Evolutionary conservation across 2,888 invertebrate species (phyloP), one percentile per base, ranked within the genome.

Genomic region (Torymus tubicola): DNA sequence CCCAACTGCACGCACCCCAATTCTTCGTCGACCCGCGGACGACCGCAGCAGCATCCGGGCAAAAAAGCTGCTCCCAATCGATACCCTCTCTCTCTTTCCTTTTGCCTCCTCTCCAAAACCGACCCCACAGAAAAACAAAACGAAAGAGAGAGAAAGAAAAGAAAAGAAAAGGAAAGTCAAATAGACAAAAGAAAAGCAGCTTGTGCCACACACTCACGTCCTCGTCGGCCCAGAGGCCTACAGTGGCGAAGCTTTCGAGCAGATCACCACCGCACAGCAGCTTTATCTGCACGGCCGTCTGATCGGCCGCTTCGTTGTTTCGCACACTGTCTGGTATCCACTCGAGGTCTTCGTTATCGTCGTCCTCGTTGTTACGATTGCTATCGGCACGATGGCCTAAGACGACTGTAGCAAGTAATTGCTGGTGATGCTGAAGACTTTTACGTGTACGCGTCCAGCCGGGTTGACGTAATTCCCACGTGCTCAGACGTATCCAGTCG

Each of bases 261-360:
- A 99, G 92, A 92, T 99, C 99, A 0, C 96, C 98, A 0, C 99
- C 99, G 88, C 98, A 99, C 8, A 99, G 91, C 81, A 99, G 90
- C 91, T 96, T 97, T 0, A 98, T 93, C 65, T 94, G 94, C 0
- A 97, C 93, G 55, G 88, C 88, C 64, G 81, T 86, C 13, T 74
- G 81, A 18, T 89, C 87, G 3, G 90, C 86, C 72, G 91, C 91
- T 0, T 80, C 82, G 60, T 64, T 64, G 57, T 92, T 92, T 81
- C 88, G 92, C 1, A 93, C 84, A 81, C 91, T 92, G 5, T 92
- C 91, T 0, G 94, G 94, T 82, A 94, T 89, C 94, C 94, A 94
- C 8, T 91, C 89, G 0, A 92, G 88, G 73, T 93, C 91, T 60
- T 92, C 90, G 3, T 73, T 74, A 18, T 86, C 86, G 5, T 84